phyloP scores from a whole-genome alignment of 2,888 invertebrate genomes.

The Morpho helenor region DNA sequence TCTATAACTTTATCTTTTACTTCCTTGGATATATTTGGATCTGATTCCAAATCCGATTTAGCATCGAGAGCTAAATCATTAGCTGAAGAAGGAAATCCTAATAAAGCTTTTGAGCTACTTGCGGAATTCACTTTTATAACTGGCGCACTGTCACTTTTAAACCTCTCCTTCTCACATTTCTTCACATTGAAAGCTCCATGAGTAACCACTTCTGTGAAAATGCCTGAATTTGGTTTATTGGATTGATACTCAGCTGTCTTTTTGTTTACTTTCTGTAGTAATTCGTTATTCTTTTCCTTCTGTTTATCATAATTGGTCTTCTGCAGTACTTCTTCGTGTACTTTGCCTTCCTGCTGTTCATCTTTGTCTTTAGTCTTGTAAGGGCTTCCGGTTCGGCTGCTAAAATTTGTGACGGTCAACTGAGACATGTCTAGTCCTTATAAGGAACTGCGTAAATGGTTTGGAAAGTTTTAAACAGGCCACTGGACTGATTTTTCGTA shows the following conservation, averaged over 20 bases:
- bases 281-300: conserved; percentile 61
- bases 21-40: conserved; percentile 59
- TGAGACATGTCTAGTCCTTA: conserved; percentile 52
- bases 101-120: conserved; percentile 52
- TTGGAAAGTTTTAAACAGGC: conserved; percentile 45
- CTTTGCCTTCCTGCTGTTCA: conserved; percentile 32
- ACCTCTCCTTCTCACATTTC: conserved; percentile 43
- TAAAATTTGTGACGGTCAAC: conserved; percentile 59
- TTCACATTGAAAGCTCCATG: conserved; percentile 67
- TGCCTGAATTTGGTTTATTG: conserved; percentile 62
- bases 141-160: conserved; percentile 40
- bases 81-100: conserved; percentile 70
- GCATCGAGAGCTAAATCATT: conserved; percentile 69
- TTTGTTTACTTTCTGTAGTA: conserved; percentile 61
- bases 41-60: conserved; percentile 70
- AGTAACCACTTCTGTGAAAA: conserved; percentile 68
- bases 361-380: conserved; percentile 41
- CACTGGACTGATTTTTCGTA: conserved; percentile 46
- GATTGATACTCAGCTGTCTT: conserved; percentile 66
- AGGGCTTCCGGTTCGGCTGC: conserved; percentile 48
- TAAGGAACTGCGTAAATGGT: conserved; percentile 28
- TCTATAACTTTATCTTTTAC: conserved; percentile 69
- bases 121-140: conserved; percentile 38
- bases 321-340: conserved; percentile 56
- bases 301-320: conserved; percentile 58